Evolutionary conservation across 1,140 invertebrate species (phyloP).

Genomic region (Drosophila sucinea): DNA sequence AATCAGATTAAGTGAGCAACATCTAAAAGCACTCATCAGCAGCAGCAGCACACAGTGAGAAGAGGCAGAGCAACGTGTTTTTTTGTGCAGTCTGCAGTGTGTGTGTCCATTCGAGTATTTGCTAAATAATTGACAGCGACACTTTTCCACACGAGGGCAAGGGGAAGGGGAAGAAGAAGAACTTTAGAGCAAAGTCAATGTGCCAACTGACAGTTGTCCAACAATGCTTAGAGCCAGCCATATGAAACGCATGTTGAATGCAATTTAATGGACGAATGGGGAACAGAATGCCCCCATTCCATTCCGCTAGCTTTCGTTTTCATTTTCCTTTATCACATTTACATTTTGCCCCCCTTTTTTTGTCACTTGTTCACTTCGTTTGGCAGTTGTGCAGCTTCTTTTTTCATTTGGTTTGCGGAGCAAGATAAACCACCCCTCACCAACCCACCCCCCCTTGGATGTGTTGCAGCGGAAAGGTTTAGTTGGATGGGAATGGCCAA

Average conservation of each 20-base stretch:
- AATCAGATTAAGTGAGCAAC: background rate
- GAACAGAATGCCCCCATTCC: conserved; percentile 4
- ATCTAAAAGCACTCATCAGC: background rate
- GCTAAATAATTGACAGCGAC: conserved; percentile 1
- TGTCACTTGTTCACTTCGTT: conserved; percentile 1
- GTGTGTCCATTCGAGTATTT: background rate
- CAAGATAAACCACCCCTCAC: conserved; percentile 33
- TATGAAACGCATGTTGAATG: conserved; percentile 57
- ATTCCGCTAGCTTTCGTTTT: background rate
- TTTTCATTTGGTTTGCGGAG: conserved; percentile 17
- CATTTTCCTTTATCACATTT: background rate
- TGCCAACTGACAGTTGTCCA: conserved; percentile 40
- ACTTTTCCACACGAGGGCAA: background rate
- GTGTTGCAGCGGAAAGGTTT: background rate
- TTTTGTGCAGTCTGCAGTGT: no score
- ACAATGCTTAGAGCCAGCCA: conserved; percentile 44
- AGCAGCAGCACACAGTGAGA: no score
- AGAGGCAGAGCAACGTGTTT: no score
- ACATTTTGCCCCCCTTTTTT: background rate
- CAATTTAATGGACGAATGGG: conserved; percentile 50
- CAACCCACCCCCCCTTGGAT: no score
- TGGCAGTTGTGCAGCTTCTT: conserved; percentile 39
- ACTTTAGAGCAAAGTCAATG: background rate
- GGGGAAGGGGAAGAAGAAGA: background rate
- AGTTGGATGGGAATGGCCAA: background rate